These are phyloP conservation scores for Podargus strigoides DNA, from an alignment of 2,797 vertebrate species.

Conservation along the genomic window DNA sequence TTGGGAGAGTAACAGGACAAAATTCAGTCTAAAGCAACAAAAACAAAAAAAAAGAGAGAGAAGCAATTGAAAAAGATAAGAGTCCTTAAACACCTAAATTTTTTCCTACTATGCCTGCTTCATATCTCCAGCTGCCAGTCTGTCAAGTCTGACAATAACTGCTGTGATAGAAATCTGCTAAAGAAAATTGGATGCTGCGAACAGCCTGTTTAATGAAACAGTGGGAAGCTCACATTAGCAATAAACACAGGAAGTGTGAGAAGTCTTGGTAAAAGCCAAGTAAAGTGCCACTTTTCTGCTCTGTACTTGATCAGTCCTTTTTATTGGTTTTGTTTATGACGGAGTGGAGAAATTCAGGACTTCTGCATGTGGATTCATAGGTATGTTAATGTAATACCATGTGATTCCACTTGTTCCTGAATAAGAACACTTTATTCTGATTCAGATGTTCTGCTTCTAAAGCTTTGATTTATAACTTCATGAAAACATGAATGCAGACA, in stretches of 20 bases:
- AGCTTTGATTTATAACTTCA: not conserved
- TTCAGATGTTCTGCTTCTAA: not conserved
- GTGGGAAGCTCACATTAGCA: not conserved
- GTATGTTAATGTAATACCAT: not conserved
- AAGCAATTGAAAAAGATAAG: not conserved
- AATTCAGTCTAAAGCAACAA: not conserved
- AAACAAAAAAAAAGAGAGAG: not conserved
- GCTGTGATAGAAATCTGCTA: conserved; percentile 4
- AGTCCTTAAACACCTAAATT: not conserved
- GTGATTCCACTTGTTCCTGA: not conserved
- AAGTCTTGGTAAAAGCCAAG: not conserved
- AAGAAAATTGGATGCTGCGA: not conserved
- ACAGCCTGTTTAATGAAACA: conserved; percentile 13
- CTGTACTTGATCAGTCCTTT: not conserved
- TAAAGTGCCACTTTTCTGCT: not conserved
- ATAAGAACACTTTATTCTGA: not conserved
- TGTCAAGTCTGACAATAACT: not conserved
- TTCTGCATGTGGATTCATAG: not conserved
- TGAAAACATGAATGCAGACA: not conserved
- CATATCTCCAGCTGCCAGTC: not conserved
- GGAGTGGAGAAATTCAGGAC: not conserved
- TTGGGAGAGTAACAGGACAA: not conserved
- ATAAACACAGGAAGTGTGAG: not conserved
- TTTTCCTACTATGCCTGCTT: not conserved
- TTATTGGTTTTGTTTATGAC: not conserved